Evolutionary conservation across 1,140 invertebrate genomes (phyloP), one percentile per base, ranked within the genome.

Genomic region (Aphis gossypii): DNA sequence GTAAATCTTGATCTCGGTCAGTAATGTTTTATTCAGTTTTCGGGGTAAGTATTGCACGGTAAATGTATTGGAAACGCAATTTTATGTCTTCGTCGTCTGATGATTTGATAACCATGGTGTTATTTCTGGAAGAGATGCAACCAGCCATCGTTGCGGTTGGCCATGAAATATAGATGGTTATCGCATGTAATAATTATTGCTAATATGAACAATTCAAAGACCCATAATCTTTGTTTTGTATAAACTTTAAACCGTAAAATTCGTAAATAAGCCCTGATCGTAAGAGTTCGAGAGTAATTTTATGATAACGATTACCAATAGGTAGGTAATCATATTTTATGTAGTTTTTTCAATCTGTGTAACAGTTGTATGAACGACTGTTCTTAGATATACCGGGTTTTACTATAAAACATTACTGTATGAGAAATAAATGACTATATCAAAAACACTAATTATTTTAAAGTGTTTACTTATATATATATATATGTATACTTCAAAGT

Each of bases 21-120:
- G 44, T 51, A 35, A 92, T 92, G 90, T 92, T 92, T 92, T 92
- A 92, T 92, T 92, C 90, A 92, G 68, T 92, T 76, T 25, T 92
- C 9, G 21, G 90, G n/a, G n/a, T 76, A 60, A 83, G 90, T 35
- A 88, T 41, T 4, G 20, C 20, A 23, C 44, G 0, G 90, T 30
- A 91, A 91, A 91, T 91, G 90, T 91, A 91, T 91, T 83, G 90
- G 90, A 82, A 82, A 92, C n/a, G 23, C 41, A 30, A 82, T 76
- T 68, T 91, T 91, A 91, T 91, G 90, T 91, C 54, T 91, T 91
- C 35, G 30, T 91, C 30, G 41, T 91, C 60, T 76, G 41, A 60
- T 82, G 41, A 60, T 91, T 91, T 82, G 60, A 91, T 91, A 91
- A 68, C 56, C 41, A 2, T 35, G 38, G 54, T 56, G 86, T 51